phyloP scores from a whole-genome alignment of 2,888 invertebrate genomes.

The Thelaira solivaga region DNA sequence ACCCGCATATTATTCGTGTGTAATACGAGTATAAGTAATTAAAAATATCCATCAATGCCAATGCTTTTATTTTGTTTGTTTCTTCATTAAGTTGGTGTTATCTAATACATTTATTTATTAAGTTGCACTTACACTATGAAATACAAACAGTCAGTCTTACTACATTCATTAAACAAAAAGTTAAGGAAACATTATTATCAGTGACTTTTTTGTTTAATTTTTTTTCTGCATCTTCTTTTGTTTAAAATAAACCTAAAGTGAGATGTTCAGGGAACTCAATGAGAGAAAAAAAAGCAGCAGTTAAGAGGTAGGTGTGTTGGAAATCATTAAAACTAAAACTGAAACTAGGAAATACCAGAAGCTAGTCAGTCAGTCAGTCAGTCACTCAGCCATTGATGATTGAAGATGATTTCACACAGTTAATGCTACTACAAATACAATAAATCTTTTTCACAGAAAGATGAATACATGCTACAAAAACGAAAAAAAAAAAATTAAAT shows the following conservation, averaged over 20 bases:
- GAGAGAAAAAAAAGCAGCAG: background rate
- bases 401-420: conserved; percentile 43
- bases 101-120: conserved; percentile 37
- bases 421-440: conserved; percentile 24
- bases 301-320: conserved; percentile 28
- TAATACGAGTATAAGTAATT: conserved; percentile 26
- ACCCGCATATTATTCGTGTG: conserved; percentile 6
- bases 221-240: background rate
- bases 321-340: conserved; percentile 42
- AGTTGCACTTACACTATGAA: conserved; percentile 31
- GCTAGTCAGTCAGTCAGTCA: conserved; percentile 19
- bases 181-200: conserved; percentile 42
- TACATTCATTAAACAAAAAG: conserved; percentile 27
- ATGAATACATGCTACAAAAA: background rate
- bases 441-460: conserved; percentile 46
- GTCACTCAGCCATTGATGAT: conserved; percentile 25
- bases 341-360: conserved; percentile 41
- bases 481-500: no score
- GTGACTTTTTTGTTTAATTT: background rate
- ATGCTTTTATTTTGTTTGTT: conserved; percentile 9
- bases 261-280: conserved; percentile 6
- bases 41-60: conserved; percentile 53
- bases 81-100: conserved; percentile 46
- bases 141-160: no score
- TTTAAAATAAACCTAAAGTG: conserved; percentile 1